Evolutionary conservation across 2,797 vertebrate species (phyloP), one percentile per base, ranked within the genome.

Genomic region (Takifugu ocellatus): DNA sequence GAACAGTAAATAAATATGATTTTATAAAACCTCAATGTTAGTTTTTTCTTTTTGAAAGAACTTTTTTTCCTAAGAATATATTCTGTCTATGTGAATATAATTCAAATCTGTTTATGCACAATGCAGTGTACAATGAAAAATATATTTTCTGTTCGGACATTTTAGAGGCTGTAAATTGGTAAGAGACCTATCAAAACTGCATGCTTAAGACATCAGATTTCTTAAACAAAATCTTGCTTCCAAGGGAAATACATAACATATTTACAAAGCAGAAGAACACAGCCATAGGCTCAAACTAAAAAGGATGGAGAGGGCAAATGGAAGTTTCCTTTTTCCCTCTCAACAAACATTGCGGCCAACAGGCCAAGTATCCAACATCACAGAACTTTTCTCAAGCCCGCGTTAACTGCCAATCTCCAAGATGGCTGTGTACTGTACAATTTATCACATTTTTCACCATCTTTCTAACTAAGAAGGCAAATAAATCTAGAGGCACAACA

Each of bases 171-270:
- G 55, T 71, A 75, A 79, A 81, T 66, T 53, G 69, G 74, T 63
- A 84, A 77, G 73, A 90, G 79, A 84, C 79, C 81, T 74, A 51
- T 90, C 86, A 86, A 86, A 83, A 75, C 44, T 84, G 83, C 88
- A 89, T 88, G 84, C 74, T 87, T 91, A 92, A 92, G 84, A 91
- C 88, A 85, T 70, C 84, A 91, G 94, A 98, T 96, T 98, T 98
- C 93, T 98, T 93, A 94, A 98, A 98, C 96, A 98, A 98, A 97
- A 98, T 96, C 96, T 92, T 94, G 86, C 87, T 93, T 91, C 91
- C 75, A 66, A 71, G 66, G 75, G 75, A 88, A 88, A 85, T 71
- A 42, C 67, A 70, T 70, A 78, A 84, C 61, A 73, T 94, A 96
- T 96, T 91, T 96, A 97, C 94, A 96, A 77, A 86, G 21, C 88